These are phyloP conservation scores for Homarus americanus DNA, from an alignment of 1,140 invertebrate species.

Conservation along the genomic window DNA sequence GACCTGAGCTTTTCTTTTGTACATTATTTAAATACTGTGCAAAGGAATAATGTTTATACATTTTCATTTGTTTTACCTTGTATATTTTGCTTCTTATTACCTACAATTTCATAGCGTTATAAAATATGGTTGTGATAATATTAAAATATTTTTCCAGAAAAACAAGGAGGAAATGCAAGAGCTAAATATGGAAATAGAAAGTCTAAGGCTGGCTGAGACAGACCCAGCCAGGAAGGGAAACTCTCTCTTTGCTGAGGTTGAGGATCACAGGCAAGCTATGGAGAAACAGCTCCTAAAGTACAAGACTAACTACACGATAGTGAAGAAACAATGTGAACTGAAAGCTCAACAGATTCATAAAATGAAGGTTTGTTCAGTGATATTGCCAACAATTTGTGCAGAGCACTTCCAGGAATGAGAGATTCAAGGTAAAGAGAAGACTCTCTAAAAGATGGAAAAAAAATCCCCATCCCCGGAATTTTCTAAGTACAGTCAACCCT, in stretches of 20 bases:
- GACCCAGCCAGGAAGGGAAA: conserved; percentile 75
- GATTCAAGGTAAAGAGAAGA: too few species aligned
- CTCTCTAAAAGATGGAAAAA: too few species aligned
- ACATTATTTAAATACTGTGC: too few species aligned
- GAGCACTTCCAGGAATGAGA: too few species aligned
- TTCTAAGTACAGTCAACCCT: too few species aligned
- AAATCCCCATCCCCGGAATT: too few species aligned
- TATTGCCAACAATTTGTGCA: too few species aligned
- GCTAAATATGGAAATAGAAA: conserved; percentile 42
- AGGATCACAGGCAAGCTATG: conserved; percentile 75
- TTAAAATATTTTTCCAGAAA: conserved; percentile 63
- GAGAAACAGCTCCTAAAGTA: conserved; percentile 72
- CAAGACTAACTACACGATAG: conserved; percentile 64
- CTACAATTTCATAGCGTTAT: too few species aligned
- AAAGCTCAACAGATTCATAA: conserved; percentile 59
- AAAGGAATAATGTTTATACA: too few species aligned
- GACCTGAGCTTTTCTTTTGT: too few species aligned
- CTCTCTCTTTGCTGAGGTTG: conserved; percentile 76
- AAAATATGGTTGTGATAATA: not conserved
- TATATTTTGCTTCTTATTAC: too few species aligned
- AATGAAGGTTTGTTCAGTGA: conserved; percentile 68
- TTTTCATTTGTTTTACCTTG: too few species aligned
- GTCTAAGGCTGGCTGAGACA: conserved; percentile 50
- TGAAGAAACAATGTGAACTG: conserved; percentile 63
- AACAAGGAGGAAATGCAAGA: conserved; percentile 58